Evolutionary conservation across 2,797 vertebrate genomes (phyloP).

Genomic region (Crocidura indochinensis): DNA sequence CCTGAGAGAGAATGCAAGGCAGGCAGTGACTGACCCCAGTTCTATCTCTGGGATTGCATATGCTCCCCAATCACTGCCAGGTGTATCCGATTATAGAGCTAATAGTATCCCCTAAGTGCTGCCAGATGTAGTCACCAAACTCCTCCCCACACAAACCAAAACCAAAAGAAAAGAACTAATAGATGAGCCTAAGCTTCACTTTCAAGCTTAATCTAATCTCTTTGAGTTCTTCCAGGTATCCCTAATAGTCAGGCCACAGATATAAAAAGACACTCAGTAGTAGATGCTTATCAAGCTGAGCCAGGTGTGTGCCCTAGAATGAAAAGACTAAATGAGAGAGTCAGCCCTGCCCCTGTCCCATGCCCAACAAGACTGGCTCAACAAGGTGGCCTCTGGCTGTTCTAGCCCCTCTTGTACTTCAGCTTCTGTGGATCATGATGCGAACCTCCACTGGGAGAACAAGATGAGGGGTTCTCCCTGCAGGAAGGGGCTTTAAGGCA

Average conservation of each 20-base stretch:
- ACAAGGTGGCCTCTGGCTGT: too few relatives aligned
- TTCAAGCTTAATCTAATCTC: conserved; percentile 2
- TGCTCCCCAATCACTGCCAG: too few relatives aligned
- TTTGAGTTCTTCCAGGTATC: neutral
- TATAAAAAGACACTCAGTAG: neutral
- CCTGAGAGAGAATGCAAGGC: too few relatives aligned
- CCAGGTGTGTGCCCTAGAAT: neutral
- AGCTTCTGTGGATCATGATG: neutral
- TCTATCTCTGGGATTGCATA: too few relatives aligned
- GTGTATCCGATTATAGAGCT: too few relatives aligned
- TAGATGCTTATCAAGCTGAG: neutral
- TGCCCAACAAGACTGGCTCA: too few relatives aligned
- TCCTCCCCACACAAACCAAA: neutral
- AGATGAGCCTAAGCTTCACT: conserved; percentile 3
- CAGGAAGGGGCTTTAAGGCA: neutral
- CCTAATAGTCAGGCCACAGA: neutral
- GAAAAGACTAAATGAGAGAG: neutral
- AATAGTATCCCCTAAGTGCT: too few relatives aligned
- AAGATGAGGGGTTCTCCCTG: neutral
- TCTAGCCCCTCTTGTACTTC: neutral
- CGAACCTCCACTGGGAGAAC: neutral
- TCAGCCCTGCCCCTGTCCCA: neutral
- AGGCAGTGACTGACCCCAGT: too few relatives aligned
- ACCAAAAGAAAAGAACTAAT: conserved; percentile 7
- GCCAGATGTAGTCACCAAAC: too few relatives aligned